Conservation (phyloP, 2,888 invertebrate genomes). For the Blera fallax region DNA sequence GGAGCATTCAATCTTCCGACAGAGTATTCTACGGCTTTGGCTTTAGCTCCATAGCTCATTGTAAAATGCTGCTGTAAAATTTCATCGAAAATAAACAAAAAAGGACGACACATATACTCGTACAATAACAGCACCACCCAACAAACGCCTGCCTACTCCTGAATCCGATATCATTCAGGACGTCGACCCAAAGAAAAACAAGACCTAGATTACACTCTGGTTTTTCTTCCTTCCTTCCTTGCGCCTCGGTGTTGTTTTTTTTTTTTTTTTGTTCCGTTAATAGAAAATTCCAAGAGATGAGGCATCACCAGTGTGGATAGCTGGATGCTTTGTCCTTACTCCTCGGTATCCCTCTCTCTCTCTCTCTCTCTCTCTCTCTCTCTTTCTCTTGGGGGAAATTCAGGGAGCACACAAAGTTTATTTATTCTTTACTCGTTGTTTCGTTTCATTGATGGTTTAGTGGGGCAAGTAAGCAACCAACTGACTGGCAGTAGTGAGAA, state of each 20-base stretch:
- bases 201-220: constrained; percentile 62
- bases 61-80: constrained; percentile 17
- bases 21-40: not conserved
- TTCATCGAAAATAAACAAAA: constrained; percentile 46
- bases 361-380: not conserved
- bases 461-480: constrained; percentile 61
- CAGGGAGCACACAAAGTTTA: constrained; percentile 55
- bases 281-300: constrained; percentile 46
- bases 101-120: constrained; percentile 4
- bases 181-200: constrained; percentile 66
- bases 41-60: not conserved
- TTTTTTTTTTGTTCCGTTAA: constrained; percentile 32
- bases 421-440: constrained; percentile 62
- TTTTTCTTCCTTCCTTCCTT: constrained; percentile 45
- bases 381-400: constrained; percentile 1
- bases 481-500: not conserved
- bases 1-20: constrained; percentile 30
- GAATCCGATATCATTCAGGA: constrained; percentile 59
- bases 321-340: constrained; percentile 43
- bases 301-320: constrained; percentile 17
- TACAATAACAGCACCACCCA: not conserved
- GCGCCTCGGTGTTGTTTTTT: constrained; percentile 5
- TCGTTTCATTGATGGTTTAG: constrained; percentile 67
- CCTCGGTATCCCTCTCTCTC: no score
- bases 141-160: not conserved